Percentiles rank a stretch among this genome's conserved stretches.
phyloP scores from a whole-genome alignment of 2,113 vertebrate genomes.

The Gymnorhina tibicen region DNA sequence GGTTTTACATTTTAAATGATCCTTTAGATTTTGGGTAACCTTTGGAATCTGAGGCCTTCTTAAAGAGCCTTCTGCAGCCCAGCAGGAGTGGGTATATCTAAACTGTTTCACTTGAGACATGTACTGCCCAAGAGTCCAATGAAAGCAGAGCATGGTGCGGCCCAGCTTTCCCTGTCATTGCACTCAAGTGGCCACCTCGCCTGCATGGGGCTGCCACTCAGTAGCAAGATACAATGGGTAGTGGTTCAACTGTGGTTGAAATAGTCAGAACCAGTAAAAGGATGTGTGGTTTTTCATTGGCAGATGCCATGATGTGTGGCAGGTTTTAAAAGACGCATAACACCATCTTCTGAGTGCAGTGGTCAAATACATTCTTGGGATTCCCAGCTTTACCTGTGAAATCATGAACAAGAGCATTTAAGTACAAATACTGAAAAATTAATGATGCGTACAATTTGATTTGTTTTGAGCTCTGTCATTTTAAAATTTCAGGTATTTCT shows the following conservation, averaged over 20 bases:
- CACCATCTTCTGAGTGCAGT: not conserved
- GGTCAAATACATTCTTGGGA: not conserved
- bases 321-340: not conserved
- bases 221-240: not conserved
- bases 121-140: too few species aligned
- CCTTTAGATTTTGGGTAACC: not conserved
- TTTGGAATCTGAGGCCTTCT: not conserved
- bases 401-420: not conserved
- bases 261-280: not conserved
- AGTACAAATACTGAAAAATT: not conserved
- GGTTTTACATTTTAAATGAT: not conserved
- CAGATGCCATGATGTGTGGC: not conserved
- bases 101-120: not conserved
- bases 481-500: not conserved
- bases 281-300: not conserved
- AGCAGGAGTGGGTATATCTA: not conserved
- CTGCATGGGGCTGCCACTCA: fast-evolving
- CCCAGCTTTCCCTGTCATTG: not conserved
- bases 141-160: not conserved
- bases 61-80: not conserved
- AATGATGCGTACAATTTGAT: not conserved
- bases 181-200: not conserved
- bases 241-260: not conserved
- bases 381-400: not conserved
- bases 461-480: not conserved